Evolutionary conservation across 1,140 invertebrate genomes (phyloP), one percentile per base, ranked within the genome.

Genomic region (Drosophila yakuba): DNA sequence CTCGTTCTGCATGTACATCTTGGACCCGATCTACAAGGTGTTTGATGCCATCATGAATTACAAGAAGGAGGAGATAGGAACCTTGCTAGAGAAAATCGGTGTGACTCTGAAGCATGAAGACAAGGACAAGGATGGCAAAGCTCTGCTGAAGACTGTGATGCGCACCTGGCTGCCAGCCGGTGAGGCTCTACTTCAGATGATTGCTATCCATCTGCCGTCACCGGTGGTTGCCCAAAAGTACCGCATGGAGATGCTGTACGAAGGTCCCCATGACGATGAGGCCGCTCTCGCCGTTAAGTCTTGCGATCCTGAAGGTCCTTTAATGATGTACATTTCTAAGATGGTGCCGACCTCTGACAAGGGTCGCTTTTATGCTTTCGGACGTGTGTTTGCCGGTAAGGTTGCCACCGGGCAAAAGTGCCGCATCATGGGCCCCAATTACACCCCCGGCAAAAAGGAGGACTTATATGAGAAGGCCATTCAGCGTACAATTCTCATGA

Each of bases 251-350:
- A 97, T 99, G 97, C 94, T 99, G 93, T 99, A 98, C 92, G 98
- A 99, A 95, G 99, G 98, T 93, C 99, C 99, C 59, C 96, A 96
- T 82, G 99, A 99, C 93, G 99, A 99, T 93, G 97, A 98, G 90
- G 98, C 97, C 80, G 98, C 98, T 86, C 83, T 98, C 79, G 98
- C 96, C 94, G 96, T 97, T 76, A 96, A 97, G 95, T 97, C 93
- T 90, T 99, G 99, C 93, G 97, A 99, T 93, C 96, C 98, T 7
- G 96, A 98, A 82, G 99, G 96, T 76, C 98, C 98, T 20, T 94
- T 99, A 28, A 99, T 99, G 98, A 99, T 99, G 99, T 99, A 99
- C 95, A 95, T 99, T 74, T 99, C 98, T 23, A 99, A 99, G 94
- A 99, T 99, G 99, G 99, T 99, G 93, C 99, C 99, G 61, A 99